Percentiles rank a stretch among this genome's conserved stretches.
Evolutionary conservation across 1,140 invertebrate species (phyloP).

Genomic region (Physella acuta): DNA sequence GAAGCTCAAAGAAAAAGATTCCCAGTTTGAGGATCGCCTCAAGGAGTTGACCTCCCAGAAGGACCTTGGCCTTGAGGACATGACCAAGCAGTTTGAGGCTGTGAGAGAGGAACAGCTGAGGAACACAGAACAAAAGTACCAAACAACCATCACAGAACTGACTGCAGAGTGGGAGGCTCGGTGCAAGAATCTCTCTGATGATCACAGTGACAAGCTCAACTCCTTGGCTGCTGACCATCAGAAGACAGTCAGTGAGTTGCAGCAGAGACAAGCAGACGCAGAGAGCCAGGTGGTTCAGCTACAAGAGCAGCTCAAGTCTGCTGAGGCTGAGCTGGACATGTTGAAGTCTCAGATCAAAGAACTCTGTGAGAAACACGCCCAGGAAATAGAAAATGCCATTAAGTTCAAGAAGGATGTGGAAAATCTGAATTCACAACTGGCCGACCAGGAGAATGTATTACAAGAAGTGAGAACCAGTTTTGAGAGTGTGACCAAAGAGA

Average conservation of each 20-base stretch:
- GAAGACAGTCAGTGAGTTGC: not conserved
- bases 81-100: slow-evolving; percentile 38
- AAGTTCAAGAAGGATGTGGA: not conserved
- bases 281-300: not conserved
- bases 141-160: slow-evolving; percentile 26
- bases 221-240: not conserved
- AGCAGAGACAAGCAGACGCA: not conserved
- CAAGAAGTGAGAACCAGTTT: too few relatives aligned
- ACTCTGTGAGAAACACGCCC: slow-evolving; percentile 1
- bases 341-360: not conserved
- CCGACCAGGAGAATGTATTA: not conserved
- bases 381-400: not conserved
- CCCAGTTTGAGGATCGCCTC: slow-evolving; percentile 41
- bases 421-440: not conserved
- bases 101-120: slow-evolving; percentile 38
- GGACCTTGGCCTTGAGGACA: slow-evolving; percentile 40
- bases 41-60: slow-evolving; percentile 40
- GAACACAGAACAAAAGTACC: slow-evolving; percentile 37
- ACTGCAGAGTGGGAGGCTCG: slow-evolving; percentile 32
- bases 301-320: not conserved
- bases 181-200: slow-evolving; percentile 20
- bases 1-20: slow-evolving; percentile 49
- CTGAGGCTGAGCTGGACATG: slow-evolving; percentile 13
- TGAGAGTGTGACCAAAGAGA: not conserved
- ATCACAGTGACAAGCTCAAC: slow-evolving; percentile 18